phyloP scores from a whole-genome alignment of 2,113 vertebrate species.

The Bubo blakistoni region DNA sequence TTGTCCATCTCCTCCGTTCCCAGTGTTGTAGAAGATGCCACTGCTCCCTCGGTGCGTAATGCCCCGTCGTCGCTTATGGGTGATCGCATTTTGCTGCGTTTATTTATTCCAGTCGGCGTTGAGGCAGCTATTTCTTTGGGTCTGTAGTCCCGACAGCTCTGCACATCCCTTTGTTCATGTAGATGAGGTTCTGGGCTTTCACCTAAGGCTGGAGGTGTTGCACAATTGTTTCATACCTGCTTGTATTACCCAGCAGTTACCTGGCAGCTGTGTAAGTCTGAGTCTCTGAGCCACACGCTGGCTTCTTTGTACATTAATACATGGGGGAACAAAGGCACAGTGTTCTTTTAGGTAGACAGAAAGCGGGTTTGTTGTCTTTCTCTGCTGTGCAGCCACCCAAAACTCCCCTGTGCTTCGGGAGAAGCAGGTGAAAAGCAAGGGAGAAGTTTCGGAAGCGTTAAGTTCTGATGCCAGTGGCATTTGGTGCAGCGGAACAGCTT shows the following conservation, averaged over 20 bases:
- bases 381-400: not conserved
- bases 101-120: not conserved
- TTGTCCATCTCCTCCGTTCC: slow-evolving; percentile 9
- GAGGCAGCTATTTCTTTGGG: slow-evolving; percentile 2
- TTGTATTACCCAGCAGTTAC: not conserved
- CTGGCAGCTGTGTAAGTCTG: not conserved
- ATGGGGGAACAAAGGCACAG: not conserved
- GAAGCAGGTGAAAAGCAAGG: not conserved
- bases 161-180: not conserved
- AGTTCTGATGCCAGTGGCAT: not conserved
- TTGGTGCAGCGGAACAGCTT: not conserved
- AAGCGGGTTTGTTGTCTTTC: not conserved
- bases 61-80: not conserved
- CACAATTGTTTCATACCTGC: not conserved
- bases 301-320: not conserved
- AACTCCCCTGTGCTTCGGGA: not conserved
- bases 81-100: not conserved
- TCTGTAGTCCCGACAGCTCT: not conserved
- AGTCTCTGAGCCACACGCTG: not conserved
- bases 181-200: not conserved
- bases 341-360: not conserved
- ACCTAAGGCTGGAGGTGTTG: not conserved
- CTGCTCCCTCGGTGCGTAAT: not conserved
- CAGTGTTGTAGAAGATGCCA: not conserved
- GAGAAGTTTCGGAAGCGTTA: not conserved